These are phyloP conservation scores for Thunnus thynnus DNA, from an alignment of 2,113 vertebrate species.

Conservation along the genomic window DNA sequence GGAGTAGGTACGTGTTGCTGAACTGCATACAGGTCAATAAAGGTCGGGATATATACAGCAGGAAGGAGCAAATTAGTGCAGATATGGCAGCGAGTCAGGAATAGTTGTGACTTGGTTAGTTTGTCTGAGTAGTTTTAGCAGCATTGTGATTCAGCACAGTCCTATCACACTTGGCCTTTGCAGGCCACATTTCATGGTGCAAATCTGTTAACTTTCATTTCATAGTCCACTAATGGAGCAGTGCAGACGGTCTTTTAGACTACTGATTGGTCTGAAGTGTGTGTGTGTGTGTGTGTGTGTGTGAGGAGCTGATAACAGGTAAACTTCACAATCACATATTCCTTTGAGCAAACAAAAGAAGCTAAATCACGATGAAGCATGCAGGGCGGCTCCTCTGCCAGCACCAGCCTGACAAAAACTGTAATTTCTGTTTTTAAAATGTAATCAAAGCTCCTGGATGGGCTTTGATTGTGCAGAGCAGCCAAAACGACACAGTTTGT, in stretches of 20 bases:
- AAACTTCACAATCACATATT: constrained; percentile 47
- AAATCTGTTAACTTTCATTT: constrained; percentile 56
- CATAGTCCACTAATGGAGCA: constrained; percentile 50
- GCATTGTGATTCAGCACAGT: constrained; percentile 11
- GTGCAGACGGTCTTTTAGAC: constrained; percentile 18
- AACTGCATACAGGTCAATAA: too few relatives aligned
- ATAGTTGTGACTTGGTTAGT: constrained; percentile 1
- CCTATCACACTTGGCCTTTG: constrained; percentile 17
- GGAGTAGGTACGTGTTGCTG: too few relatives aligned
- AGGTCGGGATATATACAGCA: not conserved
- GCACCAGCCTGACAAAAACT: constrained; percentile 31
- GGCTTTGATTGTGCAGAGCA: constrained; percentile 55
- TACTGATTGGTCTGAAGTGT: constrained; percentile 40
- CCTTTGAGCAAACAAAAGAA: constrained; percentile 47
- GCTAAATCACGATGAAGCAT: constrained; percentile 27
- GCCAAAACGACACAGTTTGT: constrained; percentile 50
- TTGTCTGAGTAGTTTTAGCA: not conserved
- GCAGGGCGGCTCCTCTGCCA: not conserved
- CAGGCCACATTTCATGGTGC: constrained; percentile 32
- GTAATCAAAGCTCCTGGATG: constrained; percentile 63
- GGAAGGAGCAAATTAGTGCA: not conserved
- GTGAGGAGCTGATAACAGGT: constrained; percentile 25
- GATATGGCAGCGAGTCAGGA: not conserved
- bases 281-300: too few relatives aligned
- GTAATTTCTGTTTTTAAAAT: constrained; percentile 52